Base-by-base conservation (phyloP, 2,797 vertebrate species). In the Adrianichthys oophorus region DNA sequence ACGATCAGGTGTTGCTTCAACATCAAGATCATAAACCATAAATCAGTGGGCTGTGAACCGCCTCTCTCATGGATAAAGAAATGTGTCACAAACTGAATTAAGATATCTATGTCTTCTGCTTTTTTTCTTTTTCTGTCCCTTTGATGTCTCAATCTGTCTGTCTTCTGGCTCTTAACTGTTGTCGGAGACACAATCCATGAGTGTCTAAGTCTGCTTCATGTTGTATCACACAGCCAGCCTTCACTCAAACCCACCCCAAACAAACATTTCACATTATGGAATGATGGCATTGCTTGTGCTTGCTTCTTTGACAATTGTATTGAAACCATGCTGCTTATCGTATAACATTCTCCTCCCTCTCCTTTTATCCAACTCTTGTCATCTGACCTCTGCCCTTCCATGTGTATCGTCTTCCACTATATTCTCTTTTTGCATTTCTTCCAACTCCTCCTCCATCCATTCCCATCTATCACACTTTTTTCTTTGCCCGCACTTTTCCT, bases 161-260 rank as follows among this genome's bases (percentile, higher is more conserved):
- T 80, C 69, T 68, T 76, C 70, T 85, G 68, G 71, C 64, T 76
- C 79, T 62, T 81, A 70, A 62, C 43, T 76, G 76, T 89, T 87
- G 87, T 90, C 86, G 83, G 87, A 85, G 87, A 88, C 86, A 86
- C 78, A 83, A 88, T 88, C 87, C 89, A 88, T 90, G 89, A 88
- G 87, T 87, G 86, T 90, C 70, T 48, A 54, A 79, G 85, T 90
- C 82, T 66, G 72, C 57, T 73, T 90, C 83, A 70, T 81, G 52
- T 43, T 68, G 77, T 79, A 78, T 84, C 56, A 58, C 32, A 42
- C 47, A 46, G 67, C 63, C 82, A 74, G 73, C 54, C 65, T 80
- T 78, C 86, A 85, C 85, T 79, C 76, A 65, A 82, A 87, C 76
- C 80, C 85, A 88, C 85, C 70, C 79, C 84, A 87, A 81, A 90